Percentiles rank a stretch among this genome's conserved stretches.
Conservation (phyloP, 23 tunicate species). For the Diplosoma virens region DNA sequence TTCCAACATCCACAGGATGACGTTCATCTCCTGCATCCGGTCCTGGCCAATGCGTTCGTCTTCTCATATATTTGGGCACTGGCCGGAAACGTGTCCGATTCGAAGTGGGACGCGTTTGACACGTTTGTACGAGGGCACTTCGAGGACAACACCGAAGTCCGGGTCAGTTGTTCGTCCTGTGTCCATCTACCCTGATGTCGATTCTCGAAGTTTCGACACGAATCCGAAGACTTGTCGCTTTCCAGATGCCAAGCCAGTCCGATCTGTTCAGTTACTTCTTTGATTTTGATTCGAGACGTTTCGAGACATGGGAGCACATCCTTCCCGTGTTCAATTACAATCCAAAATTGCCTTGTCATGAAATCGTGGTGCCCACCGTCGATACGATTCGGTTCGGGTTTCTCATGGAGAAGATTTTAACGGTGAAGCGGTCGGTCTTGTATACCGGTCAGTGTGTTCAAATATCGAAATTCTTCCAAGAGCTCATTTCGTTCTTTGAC, state of each 20-base stretch:
- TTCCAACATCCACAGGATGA: conserved; percentile 57
- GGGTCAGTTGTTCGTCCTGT: conserved; percentile 17
- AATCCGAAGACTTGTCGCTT: too few species aligned
- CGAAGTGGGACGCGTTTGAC: conserved; percentile 68
- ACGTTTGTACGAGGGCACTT: conserved; percentile 71
- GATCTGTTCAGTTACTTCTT: conserved; percentile 69
- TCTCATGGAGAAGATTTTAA: conserved; percentile 85
- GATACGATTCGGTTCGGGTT: conserved; percentile 89
- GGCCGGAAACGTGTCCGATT: conserved; percentile 77
- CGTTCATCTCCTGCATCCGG: conserved; percentile 30
- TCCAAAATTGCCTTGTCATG: conserved; percentile 63
- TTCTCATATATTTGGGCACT: conserved; percentile 86
- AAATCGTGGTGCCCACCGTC: conserved; percentile 89
- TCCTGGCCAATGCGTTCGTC: conserved; percentile 58
- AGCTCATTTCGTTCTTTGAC: too few species aligned
- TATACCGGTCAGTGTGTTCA: conserved; percentile 62
- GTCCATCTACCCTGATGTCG: neutral
- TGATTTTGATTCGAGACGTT: conserved; percentile 68
- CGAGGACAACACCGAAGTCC: conserved; percentile 82
- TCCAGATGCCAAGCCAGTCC: conserved; percentile 59
- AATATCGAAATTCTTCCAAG: too few species aligned
- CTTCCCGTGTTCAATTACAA: conserved; percentile 77
- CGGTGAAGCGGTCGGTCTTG: conserved; percentile 78
- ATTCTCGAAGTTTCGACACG: too few species aligned
- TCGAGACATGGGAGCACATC: conserved; percentile 84